Evolutionary conservation across 2,888 invertebrate genomes (phyloP).

Genomic region (Torymus auratus): DNA sequence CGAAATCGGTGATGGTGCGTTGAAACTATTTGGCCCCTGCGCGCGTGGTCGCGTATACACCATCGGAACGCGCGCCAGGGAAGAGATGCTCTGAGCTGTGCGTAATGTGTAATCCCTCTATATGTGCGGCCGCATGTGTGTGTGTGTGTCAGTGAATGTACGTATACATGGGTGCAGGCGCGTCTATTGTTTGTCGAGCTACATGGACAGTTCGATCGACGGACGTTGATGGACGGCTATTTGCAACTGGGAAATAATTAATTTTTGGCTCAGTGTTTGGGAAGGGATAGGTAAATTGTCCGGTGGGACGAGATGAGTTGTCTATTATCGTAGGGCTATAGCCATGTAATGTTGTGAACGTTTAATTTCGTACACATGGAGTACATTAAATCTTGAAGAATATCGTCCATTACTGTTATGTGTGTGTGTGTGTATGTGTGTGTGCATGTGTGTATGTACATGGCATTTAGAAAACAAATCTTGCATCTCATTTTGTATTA

Average conservation of each 20-base stretch:
- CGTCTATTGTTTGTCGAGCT: conserved; percentile 45
- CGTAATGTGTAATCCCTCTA: conserved; percentile 34
- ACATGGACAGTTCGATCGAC: conserved; percentile 46
- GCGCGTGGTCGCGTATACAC: not conserved
- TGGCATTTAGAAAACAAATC: no score
- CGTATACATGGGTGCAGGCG: not conserved
- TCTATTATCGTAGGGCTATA: conserved; percentile 20
- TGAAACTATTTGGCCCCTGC: conserved; percentile 30
- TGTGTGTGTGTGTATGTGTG: no score
- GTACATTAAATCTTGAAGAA: no score
- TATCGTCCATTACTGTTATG: no score
- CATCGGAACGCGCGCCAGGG: conserved; percentile 2
- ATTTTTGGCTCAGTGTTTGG: conserved; percentile 46
- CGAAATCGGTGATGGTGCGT: conserved; percentile 10
- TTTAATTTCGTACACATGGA: no score
- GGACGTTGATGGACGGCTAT: conserved; percentile 58
- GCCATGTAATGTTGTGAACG: no score
- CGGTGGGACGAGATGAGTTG: not conserved
- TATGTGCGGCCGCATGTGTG: not conserved
- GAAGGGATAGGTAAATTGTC: conserved; percentile 34
- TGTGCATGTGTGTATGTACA: no score
- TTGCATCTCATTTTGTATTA: no score
- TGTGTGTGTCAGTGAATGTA: not conserved
- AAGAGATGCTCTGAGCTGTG: conserved; percentile 9
- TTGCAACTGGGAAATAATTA: conserved; percentile 56